These are phyloP conservation scores for Hoplias malabaricus DNA, from an alignment of 2,113 vertebrate genomes.

Conservation along the genomic window DNA sequence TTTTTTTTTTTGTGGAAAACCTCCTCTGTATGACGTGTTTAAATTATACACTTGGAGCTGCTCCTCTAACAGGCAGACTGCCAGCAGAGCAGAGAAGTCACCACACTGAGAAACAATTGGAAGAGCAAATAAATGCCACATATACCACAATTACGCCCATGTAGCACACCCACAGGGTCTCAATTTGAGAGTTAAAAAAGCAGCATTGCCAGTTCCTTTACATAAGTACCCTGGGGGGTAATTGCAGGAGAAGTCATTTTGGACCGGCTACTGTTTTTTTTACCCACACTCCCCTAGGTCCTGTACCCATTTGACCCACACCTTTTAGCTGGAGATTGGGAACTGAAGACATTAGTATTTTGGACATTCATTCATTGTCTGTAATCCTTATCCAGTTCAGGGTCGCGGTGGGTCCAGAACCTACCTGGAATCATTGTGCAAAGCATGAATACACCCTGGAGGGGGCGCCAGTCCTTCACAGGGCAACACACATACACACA, in stretches of 20 bases:
- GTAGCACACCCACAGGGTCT: slow-evolving; percentile 20
- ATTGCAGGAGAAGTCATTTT: slow-evolving; percentile 14
- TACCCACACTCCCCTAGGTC: neutral
- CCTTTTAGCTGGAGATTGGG: neutral
- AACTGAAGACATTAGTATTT: neutral
- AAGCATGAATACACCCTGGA: no score
- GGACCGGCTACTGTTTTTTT: neutral
- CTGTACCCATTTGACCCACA: neutral
- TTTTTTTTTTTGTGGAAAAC: slow-evolving; percentile 5
- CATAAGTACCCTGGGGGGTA: neutral
- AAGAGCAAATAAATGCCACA: slow-evolving; percentile 30
- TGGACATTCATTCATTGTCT: no score
- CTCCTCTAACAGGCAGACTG: neutral
- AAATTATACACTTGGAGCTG: slow-evolving; percentile 20
- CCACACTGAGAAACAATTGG: slow-evolving; percentile 17
- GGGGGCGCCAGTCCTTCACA: no score
- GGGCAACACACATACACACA: no score
- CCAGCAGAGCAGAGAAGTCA: slow-evolving; percentile 20
- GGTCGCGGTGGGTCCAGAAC: no score
- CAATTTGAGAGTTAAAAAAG: slow-evolving; percentile 26
- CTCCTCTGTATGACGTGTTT: neutral
- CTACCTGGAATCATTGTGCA: no score
- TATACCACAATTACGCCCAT: slow-evolving; percentile 43
- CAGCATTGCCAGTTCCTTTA: slow-evolving; percentile 9
- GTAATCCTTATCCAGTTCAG: no score